Percentiles rank a stretch among this genome's conserved stretches.
Evolutionary conservation across 2,888 invertebrate species (phyloP).

Genomic region (Drosophila yooni): DNA sequence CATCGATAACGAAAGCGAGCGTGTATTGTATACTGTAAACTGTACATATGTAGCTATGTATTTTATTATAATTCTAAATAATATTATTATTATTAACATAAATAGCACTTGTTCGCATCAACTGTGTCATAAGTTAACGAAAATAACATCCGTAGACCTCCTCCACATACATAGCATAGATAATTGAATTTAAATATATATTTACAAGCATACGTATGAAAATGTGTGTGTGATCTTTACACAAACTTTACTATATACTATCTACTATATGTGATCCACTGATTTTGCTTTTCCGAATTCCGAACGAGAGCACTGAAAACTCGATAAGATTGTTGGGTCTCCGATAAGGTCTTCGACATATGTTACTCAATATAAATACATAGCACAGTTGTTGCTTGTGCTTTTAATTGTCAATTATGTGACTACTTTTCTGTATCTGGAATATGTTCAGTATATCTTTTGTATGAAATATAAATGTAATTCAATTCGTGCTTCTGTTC

Average conservation of each 20-base stretch:
- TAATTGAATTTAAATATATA: conserved; percentile 40
- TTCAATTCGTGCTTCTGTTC: background rate
- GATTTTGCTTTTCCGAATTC: conserved; percentile 17
- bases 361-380: conserved; percentile 7
- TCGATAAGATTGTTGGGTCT: conserved; percentile 46
- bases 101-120: conserved; percentile 47
- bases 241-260: background rate
- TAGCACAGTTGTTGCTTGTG: background rate
- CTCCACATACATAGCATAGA: conserved; percentile 36
- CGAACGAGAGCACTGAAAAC: conserved; percentile 8
- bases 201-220: conserved; percentile 9
- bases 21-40: conserved; percentile 24
- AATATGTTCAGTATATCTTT: conserved; percentile 4
- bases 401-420: conserved; percentile 30
- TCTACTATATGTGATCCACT: conserved; percentile 10
- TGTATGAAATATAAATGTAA: background rate
- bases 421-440: background rate
- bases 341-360: conserved; percentile 17
- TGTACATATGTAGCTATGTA: conserved; percentile 65
- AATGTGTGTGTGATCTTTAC: conserved; percentile 6
- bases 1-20: conserved; percentile 22
- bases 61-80: conserved; percentile 36
- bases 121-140: conserved; percentile 53
- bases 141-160: conserved; percentile 39
- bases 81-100: conserved; percentile 25